phyloP scores from a whole-genome alignment of 92 coral and sea anemone species.

The Paragorgia papillata region DNA sequence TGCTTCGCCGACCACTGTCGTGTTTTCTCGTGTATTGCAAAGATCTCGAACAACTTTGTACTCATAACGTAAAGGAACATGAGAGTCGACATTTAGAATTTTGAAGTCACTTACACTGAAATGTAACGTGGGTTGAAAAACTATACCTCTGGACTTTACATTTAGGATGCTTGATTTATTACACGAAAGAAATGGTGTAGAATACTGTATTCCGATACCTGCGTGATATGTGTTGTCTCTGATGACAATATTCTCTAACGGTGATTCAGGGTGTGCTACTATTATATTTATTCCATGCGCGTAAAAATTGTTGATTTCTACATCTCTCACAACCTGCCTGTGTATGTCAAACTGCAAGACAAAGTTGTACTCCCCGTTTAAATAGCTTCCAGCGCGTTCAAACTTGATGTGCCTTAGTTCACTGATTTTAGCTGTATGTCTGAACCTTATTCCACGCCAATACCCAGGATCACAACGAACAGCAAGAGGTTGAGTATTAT shows the following conservation, averaged over 20 bases:
- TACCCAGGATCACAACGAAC: constrained; percentile 27
- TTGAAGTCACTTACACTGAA: background rate
- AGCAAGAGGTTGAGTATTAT: background rate
- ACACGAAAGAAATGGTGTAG: background rate
- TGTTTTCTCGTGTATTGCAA: background rate
- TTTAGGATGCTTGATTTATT: background rate
- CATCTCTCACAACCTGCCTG: constrained; percentile 10
- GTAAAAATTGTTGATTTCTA: constrained; percentile 14
- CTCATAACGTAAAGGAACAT: background rate
- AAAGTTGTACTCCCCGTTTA: background rate
- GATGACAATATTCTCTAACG: background rate
- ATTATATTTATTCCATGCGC: constrained; percentile 8
- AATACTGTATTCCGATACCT: constrained; percentile 1
- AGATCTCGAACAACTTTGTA: background rate
- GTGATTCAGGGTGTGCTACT: background rate
- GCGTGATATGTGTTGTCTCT: too few species aligned
- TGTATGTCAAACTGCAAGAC: constrained; percentile 27
- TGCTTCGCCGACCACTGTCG: background rate
- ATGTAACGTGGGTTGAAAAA: background rate
- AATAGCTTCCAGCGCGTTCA: constrained; percentile 21
- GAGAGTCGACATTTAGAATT: background rate
- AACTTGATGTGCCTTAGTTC: constrained; percentile 11
- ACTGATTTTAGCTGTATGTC: constrained; percentile 22
- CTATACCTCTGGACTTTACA: background rate
- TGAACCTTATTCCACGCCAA: constrained; percentile 36